Evolutionary conservation across 2,797 vertebrate species (phyloP), one percentile per base, ranked within the genome.

Genomic region (Myripristis jacobus): DNA sequence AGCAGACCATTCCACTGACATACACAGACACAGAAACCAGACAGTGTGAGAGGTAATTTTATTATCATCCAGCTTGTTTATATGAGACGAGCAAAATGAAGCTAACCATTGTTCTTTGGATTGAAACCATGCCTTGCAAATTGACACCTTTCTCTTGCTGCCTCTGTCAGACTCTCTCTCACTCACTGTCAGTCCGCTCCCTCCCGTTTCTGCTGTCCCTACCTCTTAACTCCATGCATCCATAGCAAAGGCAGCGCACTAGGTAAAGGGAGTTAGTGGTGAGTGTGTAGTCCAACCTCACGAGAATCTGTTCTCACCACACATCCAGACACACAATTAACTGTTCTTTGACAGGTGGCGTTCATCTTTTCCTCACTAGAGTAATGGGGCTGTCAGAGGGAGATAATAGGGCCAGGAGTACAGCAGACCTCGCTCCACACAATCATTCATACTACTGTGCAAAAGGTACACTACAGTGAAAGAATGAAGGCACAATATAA

Each of bases 281-380:
- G 7, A 75, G 80, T 24, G 63, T 24, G 9, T 56, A 52, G 84
- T 81, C 59, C 22, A 18, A 82, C 77, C 82, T 67, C 80, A 83
- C 36, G 25, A 74, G 70, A 75, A 66, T 81, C 77, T 72, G 64
- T 75, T 76, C 85, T 81, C 80, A 54, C 81, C 93, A 92, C 95
- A 94, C 94, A 95, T 95, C 95, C 95, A 97, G 95, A 96, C 95
- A 96, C 93, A 97, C 96, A 98, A 98, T 98, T 98, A 98, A 97
- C 95, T 95, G 94, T 94, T 89, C 82, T 85, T 88, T 97, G 97
- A 98, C 97, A 97, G 96, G 95, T 96, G 96, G 95, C 94, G 94
- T 99, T 96, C 96, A 98, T 98, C 97, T 98, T 97, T 96, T 94
- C 94, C 92, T 61, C 86, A 92, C 93, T 89, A 94, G 96, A 97